phyloP scores from a whole-genome alignment of 2,113 vertebrate species.

The Lanius collurio region DNA sequence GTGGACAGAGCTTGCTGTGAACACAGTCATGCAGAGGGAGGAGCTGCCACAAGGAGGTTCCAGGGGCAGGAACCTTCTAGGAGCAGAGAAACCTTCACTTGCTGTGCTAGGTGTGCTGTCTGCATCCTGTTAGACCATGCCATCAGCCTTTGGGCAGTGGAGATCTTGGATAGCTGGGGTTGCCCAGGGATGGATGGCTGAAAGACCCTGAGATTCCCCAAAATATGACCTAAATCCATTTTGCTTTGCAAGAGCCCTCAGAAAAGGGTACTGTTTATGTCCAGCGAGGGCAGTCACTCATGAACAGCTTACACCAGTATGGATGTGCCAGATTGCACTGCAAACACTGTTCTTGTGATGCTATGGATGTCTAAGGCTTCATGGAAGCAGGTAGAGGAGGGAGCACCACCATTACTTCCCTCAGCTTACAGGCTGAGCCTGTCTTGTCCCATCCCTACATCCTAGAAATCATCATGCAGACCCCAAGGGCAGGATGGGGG shows the following conservation, averaged over 20 bases:
- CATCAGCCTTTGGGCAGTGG: neutral
- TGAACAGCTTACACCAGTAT: rapidly evolving
- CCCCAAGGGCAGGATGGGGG: neutral
- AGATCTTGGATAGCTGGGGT: neutral
- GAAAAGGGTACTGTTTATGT: neutral
- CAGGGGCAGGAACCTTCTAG: rapidly evolving
- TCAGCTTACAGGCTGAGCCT: neutral
- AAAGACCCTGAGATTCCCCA: neutral
- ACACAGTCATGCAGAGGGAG: neutral
- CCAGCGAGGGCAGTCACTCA: neutral
- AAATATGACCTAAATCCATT: neutral
- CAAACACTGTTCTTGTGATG: rapidly evolving
- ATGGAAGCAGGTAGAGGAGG: rapidly evolving
- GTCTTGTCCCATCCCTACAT: rapidly evolving
- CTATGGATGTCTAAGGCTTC: rapidly evolving
- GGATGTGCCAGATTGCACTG: neutral
- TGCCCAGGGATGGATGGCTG: neutral
- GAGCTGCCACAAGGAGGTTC: neutral
- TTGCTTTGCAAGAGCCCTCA: neutral
- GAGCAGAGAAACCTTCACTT: rapidly evolving
- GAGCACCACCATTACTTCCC: rapidly evolving
- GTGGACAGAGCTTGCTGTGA: neutral
- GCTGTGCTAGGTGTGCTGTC: rapidly evolving
- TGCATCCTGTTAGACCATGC: too few species aligned
- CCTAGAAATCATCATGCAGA: neutral